Evolutionary conservation across 2,113 vertebrate species (phyloP).

Genomic region (Perca flavescens): DNA sequence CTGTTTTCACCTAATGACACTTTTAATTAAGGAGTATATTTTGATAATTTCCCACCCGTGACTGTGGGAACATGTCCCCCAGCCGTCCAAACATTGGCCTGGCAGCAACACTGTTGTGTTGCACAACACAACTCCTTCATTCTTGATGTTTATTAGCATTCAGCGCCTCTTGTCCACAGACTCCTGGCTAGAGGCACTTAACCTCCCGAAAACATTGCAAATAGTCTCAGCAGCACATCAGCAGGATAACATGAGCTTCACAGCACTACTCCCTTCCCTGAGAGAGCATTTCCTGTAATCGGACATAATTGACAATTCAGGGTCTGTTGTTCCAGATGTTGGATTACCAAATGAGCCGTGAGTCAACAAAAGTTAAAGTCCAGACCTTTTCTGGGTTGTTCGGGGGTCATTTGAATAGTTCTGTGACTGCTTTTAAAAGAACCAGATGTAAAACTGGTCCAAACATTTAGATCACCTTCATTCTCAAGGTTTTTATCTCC

Average conservation of each 20-base stretch:
- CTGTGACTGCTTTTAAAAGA: not conserved
- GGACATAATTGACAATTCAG: not conserved
- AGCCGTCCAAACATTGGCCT: not conserved
- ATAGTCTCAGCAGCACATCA: not conserved
- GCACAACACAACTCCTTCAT: not conserved
- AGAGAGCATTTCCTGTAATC: constrained; percentile 40
- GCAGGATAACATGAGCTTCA: constrained; percentile 6
- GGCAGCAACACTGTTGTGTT: not conserved
- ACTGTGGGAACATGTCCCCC: constrained; percentile 4
- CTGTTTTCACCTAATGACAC: not conserved
- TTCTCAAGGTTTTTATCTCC: not conserved
- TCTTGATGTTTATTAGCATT: not conserved
- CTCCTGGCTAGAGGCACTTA: not conserved
- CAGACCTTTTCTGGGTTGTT: not conserved
- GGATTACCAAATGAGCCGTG: constrained; percentile 15
- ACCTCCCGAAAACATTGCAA: constrained; percentile 8
- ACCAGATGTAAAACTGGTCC: constrained; percentile 6
- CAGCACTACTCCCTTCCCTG: not conserved
- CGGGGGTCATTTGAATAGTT: not conserved
- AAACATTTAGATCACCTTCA: rapidly evolving
- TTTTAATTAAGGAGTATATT: not conserved
- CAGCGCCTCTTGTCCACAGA: not conserved
- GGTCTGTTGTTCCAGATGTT: constrained; percentile 59
- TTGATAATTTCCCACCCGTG: not conserved
- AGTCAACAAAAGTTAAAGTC: not conserved